Percentiles rank a stretch among this genome's conserved stretches.
These are phyloP conservation scores for Drosophila arizonae DNA, from an alignment of 1,140 invertebrate species.

Conservation along the genomic window DNA sequence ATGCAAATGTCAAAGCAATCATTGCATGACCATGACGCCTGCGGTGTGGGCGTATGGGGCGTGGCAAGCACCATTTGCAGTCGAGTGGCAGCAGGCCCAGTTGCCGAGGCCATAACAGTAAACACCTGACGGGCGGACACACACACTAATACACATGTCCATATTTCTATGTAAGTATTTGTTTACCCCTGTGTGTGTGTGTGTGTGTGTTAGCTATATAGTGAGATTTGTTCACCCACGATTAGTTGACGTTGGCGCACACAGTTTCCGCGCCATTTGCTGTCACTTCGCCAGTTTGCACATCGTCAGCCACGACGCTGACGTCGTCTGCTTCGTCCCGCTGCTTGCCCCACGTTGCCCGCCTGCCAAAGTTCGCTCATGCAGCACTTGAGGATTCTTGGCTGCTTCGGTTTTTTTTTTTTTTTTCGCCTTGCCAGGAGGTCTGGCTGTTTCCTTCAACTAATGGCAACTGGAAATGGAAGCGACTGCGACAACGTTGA, in stretches of 20 bases:
- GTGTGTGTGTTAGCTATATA: constrained; percentile 75
- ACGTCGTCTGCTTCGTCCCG: constrained; percentile 15
- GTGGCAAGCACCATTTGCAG: constrained; percentile 45
- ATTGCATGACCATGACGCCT: constrained; percentile 42
- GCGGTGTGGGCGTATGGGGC: not conserved
- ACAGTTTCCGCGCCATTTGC: constrained; percentile 79
- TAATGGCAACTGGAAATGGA: constrained; percentile 76
- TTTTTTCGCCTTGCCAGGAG: constrained; percentile 20
- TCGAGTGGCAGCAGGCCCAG: constrained; percentile 47
- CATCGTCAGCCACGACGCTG: constrained; percentile 63
- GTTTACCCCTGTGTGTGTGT: not conserved
- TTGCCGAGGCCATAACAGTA: constrained; percentile 21
- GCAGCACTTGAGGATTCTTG: constrained; percentile 60
- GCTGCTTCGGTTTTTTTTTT: not conserved
- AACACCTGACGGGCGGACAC: constrained; percentile 32
- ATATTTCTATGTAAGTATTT: not conserved
- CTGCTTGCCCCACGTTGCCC: constrained; percentile 11
- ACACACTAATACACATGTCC: not conserved
- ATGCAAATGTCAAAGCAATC: constrained; percentile 70
- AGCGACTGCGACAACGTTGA: constrained; percentile 60
- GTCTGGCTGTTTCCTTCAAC: constrained; percentile 46
- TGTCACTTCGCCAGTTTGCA: constrained; percentile 80
- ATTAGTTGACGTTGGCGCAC: constrained; percentile 78
- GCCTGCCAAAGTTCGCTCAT: constrained; percentile 71
- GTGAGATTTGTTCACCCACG: constrained; percentile 76